Base-by-base conservation (phyloP, 2,797 vertebrate genomes). In the Hipposideros larvatus region DNA sequence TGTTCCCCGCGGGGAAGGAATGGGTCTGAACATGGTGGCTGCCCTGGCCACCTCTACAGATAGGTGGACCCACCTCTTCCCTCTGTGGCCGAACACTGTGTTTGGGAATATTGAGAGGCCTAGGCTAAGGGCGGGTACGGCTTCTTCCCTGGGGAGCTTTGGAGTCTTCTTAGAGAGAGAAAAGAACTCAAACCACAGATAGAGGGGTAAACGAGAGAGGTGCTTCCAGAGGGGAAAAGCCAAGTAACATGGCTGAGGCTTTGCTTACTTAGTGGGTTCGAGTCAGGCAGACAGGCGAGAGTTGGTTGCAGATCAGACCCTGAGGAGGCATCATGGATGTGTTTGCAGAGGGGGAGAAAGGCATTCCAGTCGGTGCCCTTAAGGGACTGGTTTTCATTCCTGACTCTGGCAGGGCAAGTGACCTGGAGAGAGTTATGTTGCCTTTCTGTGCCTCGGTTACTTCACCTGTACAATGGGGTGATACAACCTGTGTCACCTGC, bases 11-110 rank as follows among this genome's bases (percentile, higher is more conserved):
- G 11, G 28, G 28, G 41, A 37, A 94, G 59, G n/a, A 71, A 70
- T 63, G 82, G 53, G 2, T 43, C 75, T 82, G 55, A 82, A 37
- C 55, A 2, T 34, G 14, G 13, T 19, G 15, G 34, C 41, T 63
- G 7, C 48, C 6, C 1, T 19, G 5, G 1, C 14, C 31, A 41
- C 16, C 2, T n/a, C 43, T 59, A 0, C 9, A 5, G 26, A 5
- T 53, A 34, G 53, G n/a, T n/a, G 15, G 41, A 24, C n/a, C 10
- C 26, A 19, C 43, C 18, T 87, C 31, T 46, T 55, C 77, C 22
- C 31, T 66, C 57, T 41, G 18, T 46, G 22, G 13, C 13, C 1
- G 18, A 61, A 13, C 63, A 19, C 21, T 26, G 28, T 57, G 31
- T 73, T 14, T 65, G 41, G 18, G 73, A 31, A 95, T 59, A 57